A percentile compares a stretch with the other conserved stretches of the same genome.
Conservation (phyloP, 2,797 vertebrate species). For the Poeciliopsis paucimaculata region DNA sequence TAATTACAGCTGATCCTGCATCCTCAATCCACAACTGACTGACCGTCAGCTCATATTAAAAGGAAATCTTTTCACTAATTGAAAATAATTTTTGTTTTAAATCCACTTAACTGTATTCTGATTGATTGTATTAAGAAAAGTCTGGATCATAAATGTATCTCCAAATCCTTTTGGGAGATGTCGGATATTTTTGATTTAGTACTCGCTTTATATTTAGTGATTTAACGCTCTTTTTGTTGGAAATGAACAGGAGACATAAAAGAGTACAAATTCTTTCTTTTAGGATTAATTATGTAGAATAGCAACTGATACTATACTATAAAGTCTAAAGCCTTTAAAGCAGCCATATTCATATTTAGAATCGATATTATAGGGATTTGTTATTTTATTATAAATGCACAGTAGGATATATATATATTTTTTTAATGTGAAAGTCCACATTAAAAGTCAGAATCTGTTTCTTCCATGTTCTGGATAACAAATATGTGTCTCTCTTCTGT, state of each 20-base stretch:
- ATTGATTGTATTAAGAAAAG: background rate
- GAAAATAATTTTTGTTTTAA: background rate
- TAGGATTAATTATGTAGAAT: background rate
- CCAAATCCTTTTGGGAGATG: background rate
- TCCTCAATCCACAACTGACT: background rate
- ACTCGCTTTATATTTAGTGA: background rate
- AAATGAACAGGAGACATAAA: background rate
- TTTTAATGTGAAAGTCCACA: background rate
- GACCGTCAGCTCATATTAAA: background rate
- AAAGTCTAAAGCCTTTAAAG: background rate
- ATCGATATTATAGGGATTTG: background rate
- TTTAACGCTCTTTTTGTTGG: background rate
- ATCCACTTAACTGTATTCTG: background rate
- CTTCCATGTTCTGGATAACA: background rate
- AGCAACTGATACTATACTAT: background rate
- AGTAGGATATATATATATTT: background rate
- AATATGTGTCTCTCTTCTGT: background rate
- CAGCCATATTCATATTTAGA: background rate
- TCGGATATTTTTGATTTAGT: background rate
- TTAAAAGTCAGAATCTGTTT: constrained; percentile 4
- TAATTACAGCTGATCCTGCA: background rate
- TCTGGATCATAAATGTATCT: background rate
- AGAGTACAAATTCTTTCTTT: background rate
- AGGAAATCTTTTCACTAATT: background rate
- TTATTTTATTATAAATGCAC: background rate